These are phyloP conservation scores for Timema cristinae DNA, from an alignment of 2,888 invertebrate species.

Conservation along the genomic window DNA sequence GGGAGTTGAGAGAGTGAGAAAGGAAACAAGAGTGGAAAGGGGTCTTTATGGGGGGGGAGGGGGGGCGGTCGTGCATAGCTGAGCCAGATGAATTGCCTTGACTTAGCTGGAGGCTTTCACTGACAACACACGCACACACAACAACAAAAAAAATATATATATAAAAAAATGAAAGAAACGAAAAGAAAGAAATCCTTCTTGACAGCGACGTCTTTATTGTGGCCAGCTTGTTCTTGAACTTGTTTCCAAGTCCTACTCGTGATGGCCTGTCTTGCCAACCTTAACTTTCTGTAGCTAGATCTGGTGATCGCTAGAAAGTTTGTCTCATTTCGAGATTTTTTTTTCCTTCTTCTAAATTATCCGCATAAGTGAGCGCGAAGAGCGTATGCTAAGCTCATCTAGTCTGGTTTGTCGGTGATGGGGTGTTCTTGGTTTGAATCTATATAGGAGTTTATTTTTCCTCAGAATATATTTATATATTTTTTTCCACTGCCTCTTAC, in stretches of 20 bases:
- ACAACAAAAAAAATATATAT: not conserved
- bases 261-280: not conserved
- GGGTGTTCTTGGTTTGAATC: no score
- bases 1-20: no score
- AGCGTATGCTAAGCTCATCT: no score
- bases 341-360: no score
- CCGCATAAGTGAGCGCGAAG: no score
- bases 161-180: conserved; percentile 31
- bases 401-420: no score
- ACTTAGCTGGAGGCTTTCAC: not conserved
- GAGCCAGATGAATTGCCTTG: conserved; percentile 2
- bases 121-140: not conserved
- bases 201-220: conserved; percentile 48
- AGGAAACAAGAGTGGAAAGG: no score
- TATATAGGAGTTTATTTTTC: no score
- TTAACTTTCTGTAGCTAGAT: not conserved
- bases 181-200: conserved; percentile 42
- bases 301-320: no score
- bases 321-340: no score
- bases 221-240: conserved; percentile 18
- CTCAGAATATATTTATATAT: no score
- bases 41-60: not conserved
- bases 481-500: no score
- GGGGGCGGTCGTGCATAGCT: not conserved
- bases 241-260: not conserved